Base-by-base conservation (phyloP, 2,797 vertebrate genomes). In the Clarias platycephalus region DNA sequence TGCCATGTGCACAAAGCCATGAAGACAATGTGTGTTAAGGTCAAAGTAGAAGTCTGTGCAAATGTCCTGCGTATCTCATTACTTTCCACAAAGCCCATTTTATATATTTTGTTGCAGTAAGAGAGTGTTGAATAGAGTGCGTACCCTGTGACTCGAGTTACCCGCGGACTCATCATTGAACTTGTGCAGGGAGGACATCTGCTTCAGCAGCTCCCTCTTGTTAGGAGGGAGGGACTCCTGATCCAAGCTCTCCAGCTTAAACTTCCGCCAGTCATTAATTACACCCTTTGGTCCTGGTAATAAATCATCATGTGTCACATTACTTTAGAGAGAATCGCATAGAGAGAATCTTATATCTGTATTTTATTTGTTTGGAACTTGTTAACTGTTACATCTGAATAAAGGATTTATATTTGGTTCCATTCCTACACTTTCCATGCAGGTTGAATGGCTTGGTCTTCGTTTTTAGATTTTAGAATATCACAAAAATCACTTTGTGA, bases 221-320 rank as follows among this genome's bases (percentile, higher is more conserved):
- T 91, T 96, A 13, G 93, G 84, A 84, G 96, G 93, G 81, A 97
- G 67, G 83, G 93, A 93, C 8, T 97, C 96, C 84, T 91, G 90
- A 18, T 98, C 97, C 95, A 98, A 95, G 0, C 97, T 99, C 90
- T 97, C 97, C 92, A 99, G 87, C 87, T 99, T 99, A 91, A 99
- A 99, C 90, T 96, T 97, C 89, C 98, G 97, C 98, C 98, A 99
- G 92, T 99, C 98, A 89, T 97, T 95, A 91, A 99, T 99, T 85
- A 99, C 98, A 9, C 98, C 98, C 91, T 99, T 99, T 86, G 98
- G 98, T 80, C 98, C 98, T 99, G 82, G 13, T 49, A 81, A 87
- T 0, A 28, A 79, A 60, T 37, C 49, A 40, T 31, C 40, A 57
- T n/a, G 26, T 28, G 40, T 53, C 68, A 55, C 6, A 60, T 58